Base-by-base conservation (phyloP, 2,113 vertebrate genomes). In the Strigops habroptila region DNA sequence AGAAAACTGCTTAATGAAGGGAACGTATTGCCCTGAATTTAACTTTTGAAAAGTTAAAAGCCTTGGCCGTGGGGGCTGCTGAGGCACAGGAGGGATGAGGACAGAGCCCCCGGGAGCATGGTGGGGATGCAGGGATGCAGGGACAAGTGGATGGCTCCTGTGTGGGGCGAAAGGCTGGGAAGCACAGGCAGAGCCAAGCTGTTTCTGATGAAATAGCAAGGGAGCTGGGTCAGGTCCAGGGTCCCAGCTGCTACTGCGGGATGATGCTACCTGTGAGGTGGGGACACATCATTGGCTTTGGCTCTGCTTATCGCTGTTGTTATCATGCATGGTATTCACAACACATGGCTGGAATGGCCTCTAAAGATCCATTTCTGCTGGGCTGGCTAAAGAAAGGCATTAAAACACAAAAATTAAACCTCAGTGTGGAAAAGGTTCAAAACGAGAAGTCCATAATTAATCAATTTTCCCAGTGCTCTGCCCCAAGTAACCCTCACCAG, bases 11-110 rank as follows among this genome's bases (percentile, higher is more conserved):
- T 86, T 86, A 52, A 73, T 60, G 67, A 91, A 65, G 62, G 85
- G 60, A 85, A 68, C 13, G 11, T 17, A 57, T 73, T 73, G 76
- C 88, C 85, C 46, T 74, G 75, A 6, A 63, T 71, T 85, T 87
- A 69, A 91, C 71, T 96, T 82, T 22, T 41, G 71, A 18, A 46
- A 81, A 88, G 75, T 73, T 43, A 82, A 76, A 79, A 91, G 78
- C 82, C 83, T 64, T 15, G 53, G 74, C 76, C 51, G 73, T 8
- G 6, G 63, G 44, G 49, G 59, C n/a, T 44, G 17, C 46, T 9
- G 64, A 46, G 80, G 67, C 44, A 12, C 14, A 3, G 51, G 1
- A 18, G 28, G n/a, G 18, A 46, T 5, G 22, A 39, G 10, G 0
- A 33, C 59, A n/a, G 60, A 80, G 24, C 44, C 30, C 30, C n/a